phyloP scores from a whole-genome alignment of 2,113 vertebrate species.

The Ibidorhyncha struthersii region DNA sequence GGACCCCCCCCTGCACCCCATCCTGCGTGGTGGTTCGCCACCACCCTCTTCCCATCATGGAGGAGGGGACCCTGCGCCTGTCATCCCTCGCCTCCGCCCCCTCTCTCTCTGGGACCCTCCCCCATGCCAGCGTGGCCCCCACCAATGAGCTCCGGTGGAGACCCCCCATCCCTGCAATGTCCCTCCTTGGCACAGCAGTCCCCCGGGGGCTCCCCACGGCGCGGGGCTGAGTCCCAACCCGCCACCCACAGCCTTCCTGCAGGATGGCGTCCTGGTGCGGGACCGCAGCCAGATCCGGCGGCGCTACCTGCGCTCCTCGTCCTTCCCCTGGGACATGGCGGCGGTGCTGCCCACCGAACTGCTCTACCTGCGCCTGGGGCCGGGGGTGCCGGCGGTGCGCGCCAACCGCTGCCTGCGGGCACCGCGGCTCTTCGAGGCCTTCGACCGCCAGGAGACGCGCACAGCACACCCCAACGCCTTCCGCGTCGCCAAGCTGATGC shows the following conservation, averaged over 20 bases:
- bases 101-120: no score
- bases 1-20: not conserved
- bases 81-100: not conserved
- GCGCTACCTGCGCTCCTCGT: constrained; percentile 77
- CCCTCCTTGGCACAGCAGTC: no score
- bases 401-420: constrained; percentile 86
- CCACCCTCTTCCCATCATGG: not conserved
- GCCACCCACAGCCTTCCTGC: constrained; percentile 79
- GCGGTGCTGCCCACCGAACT: constrained; percentile 86
- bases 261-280: constrained; percentile 86
- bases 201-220: no score
- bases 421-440: constrained; percentile 81
- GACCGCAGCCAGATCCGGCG: constrained; percentile 68
- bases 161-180: no score
- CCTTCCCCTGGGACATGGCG: constrained; percentile 77
- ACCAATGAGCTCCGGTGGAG: rapidly evolving
- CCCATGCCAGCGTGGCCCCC: not conserved
- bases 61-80: not conserved
- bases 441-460: constrained; percentile 87
- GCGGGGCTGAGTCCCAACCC: no score
- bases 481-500: constrained; percentile 87
- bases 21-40: not conserved
- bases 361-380: constrained; percentile 77
- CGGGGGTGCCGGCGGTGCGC: constrained; percentile 72
- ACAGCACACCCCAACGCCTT: constrained; percentile 86